phyloP scores from a whole-genome alignment of 2,888 invertebrate species.

The Hylaea fasciaria region DNA sequence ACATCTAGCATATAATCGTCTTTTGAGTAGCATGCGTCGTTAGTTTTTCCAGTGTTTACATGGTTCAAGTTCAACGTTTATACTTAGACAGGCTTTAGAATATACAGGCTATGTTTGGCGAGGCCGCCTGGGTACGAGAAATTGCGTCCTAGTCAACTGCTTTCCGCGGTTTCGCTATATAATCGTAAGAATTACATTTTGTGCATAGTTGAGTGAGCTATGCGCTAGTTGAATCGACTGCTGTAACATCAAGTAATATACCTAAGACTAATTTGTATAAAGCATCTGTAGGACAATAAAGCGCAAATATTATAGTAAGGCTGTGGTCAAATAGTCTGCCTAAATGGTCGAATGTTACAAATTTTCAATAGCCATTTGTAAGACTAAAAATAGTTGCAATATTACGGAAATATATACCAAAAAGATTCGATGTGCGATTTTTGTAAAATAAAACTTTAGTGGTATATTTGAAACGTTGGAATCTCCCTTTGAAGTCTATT shows the following conservation, averaged over 20 bases:
- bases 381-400: no score
- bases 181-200: background rate
- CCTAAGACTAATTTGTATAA: no score
- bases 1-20: background rate
- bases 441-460: no score
- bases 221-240: no score
- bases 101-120: background rate
- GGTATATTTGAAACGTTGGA: no score
- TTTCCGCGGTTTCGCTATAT: background rate
- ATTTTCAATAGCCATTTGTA: background rate
- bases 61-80: background rate
- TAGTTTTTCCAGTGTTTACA: background rate
- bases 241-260: no score
- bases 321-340: no score
- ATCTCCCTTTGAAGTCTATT: no score
- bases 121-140: background rate
- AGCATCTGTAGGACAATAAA: no score
- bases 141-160: background rate
- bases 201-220: background rate
- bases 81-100: background rate
- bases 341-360: conserved; percentile 5
- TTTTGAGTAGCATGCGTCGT: background rate
- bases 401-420: no score
- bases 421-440: no score
- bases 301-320: no score